Base-by-base conservation (phyloP, 2,888 invertebrate genomes). In the Peribatodes rhomboidaria region DNA sequence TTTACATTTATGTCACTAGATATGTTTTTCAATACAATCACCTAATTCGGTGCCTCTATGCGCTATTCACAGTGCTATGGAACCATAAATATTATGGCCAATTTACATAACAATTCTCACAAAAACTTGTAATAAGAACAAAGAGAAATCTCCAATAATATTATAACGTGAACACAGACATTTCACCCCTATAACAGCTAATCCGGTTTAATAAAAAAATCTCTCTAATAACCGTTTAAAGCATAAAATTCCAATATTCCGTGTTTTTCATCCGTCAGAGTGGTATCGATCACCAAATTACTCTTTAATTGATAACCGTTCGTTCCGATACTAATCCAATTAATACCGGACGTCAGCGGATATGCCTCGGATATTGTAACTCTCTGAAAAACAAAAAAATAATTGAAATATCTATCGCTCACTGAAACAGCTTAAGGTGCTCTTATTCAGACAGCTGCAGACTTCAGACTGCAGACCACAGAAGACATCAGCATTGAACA, bases 341-440 rank as follows among this genome's bases (percentile, higher is more conserved):
- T 62, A 64, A 58, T 64, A 18, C 55, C 27, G 53, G 61, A 73
- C 61, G 70, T 68, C 73, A 75, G 73, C 71, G 61, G 69, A 74
- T 71, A 67, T 62, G 60, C 63, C 20, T 37, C 69, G 68, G 62
- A 65, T 69, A 75, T 65, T 62, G 68, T 74, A 76, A 76, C 75
- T 76, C 71, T 67, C 41, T 42, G 41, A 44, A 44, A 53, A 54
- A 74, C 72, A 79, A 78, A 80, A 77, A 53, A 64, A 65, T 56
- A 49, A 71, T 67, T 66, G 73, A 75, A 68, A 74, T 75, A 69
- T 75, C 73, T 76, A 75, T 74, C 79, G 76, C 74, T 78, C 79
- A 72, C 67, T 68, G 76, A 61, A 73, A 74, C 73, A 73, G 78
- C 72, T 83, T 82, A 80, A 80, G 8, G 14, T n/a, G 47, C 13